Conservation (phyloP, 2,113 vertebrate genomes). For the Cryptotis parvus region DNA sequence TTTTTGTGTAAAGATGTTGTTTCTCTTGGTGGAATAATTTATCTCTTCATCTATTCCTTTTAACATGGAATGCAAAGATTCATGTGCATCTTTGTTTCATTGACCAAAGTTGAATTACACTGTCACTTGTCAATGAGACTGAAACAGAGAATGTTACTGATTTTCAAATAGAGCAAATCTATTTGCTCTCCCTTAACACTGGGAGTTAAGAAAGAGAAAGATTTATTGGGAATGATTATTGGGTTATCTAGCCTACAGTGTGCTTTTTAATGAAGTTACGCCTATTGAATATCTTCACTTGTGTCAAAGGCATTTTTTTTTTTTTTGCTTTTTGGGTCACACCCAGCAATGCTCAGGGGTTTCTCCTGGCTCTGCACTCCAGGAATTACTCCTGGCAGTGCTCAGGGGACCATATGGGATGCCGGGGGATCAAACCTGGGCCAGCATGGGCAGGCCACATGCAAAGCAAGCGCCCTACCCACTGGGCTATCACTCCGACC, state of each 20-base stretch:
- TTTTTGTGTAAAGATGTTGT: neutral
- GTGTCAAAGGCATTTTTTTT: neutral
- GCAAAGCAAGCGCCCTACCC: too few species aligned
- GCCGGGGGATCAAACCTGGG: too few species aligned
- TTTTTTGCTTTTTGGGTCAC: too few species aligned
- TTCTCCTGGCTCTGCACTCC: too few species aligned
- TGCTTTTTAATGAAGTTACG: neutral
- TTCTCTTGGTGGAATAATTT: neutral
- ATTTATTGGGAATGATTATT: neutral
- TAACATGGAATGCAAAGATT: constrained; percentile 1
- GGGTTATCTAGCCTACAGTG: neutral
- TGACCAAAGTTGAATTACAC: neutral
- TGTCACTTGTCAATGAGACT: neutral
- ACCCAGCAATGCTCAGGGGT: too few species aligned
- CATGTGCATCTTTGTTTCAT: neutral
- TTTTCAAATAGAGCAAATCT: too few species aligned
- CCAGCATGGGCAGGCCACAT: too few species aligned
- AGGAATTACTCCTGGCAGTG: too few species aligned
- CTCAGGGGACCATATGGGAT: too few species aligned
- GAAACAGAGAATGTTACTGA: neutral
- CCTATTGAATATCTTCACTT: neutral
- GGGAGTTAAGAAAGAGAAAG: neutral
- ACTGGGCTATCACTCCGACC: too few species aligned
- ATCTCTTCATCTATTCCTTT: neutral
- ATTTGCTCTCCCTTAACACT: too few species aligned